Evolutionary conservation across 2,113 vertebrate species (phyloP), one percentile per base, ranked within the genome.

Genomic region (Melanostigma gelatinosum): DNA sequence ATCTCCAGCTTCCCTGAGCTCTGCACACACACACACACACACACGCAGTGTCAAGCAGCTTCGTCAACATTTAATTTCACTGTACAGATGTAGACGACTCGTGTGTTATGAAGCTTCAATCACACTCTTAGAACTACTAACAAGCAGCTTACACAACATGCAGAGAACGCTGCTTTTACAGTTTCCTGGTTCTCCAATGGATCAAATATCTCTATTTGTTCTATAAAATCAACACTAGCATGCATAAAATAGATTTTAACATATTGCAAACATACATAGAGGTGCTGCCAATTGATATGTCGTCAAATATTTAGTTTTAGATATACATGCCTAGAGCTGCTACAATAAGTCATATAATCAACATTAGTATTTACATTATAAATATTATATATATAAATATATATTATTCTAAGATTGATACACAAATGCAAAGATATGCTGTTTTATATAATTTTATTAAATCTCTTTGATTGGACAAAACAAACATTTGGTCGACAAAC

Each of bases 1-100:
- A 96, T 94, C 20, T 99, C 98, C 93, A 98, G 93, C 88, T 97
- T 96, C 40, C 95, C 95, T 55, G 96, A 95, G 88, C 97, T 97
- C 98, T 99, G 90, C 40, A 79, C 34, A 61, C n/a, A 83, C 18
- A 71, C 20, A 83, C 20, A 60, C 5, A 48, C 42, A 80, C 36
- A 67, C 24, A 84, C 50, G 61, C 68, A 65, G 8, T 0, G 22
- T 48, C 42, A 58, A 54, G 13, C 24, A 15, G 27, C 24, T 58
- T 42, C 5, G 36, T 3, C 20, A 10, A 2, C 8, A 36, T 40
- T 20, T 15, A 10, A 50, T 15, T 54, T 36, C 10, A n/a, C 22
- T 4, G 2, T 36, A 18, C 48, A 58, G 16, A 50, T 29, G 12
- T 52, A 57, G 54, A 57, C 6, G 34, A 40, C 15, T 36, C 1